A percentile compares a stretch with the other conserved stretches of the same genome.
These are phyloP conservation scores for Chiroxiphia lanceolata DNA, from an alignment of 2,797 vertebrate species.

Conservation along the genomic window DNA sequence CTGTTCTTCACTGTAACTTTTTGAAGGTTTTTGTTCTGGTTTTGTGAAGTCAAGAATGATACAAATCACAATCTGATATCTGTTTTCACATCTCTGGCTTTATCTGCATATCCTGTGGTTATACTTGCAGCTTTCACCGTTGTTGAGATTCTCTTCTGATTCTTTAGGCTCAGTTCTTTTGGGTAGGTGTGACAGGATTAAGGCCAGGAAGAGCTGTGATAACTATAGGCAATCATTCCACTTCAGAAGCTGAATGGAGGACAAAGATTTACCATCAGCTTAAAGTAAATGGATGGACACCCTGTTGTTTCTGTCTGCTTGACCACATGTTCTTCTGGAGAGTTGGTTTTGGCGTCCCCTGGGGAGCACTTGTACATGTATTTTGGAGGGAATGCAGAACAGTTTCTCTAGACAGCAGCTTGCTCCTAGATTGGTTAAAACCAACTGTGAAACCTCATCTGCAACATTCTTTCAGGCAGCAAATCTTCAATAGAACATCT, in stretches of 20 bases:
- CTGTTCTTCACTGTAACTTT: neutral
- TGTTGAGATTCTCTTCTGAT: neutral
- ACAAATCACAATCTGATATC: neutral
- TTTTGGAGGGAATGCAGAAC: neutral
- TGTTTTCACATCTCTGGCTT: neutral
- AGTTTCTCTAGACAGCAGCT: neutral
- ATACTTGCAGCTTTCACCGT: neutral
- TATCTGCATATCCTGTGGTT: neutral
- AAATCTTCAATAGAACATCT: neutral
- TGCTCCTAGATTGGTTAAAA: neutral
- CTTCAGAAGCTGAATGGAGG: neutral
- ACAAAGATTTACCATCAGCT: neutral
- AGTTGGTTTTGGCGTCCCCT: neutral
- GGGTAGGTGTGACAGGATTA: neutral
- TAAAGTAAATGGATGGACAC: neutral
- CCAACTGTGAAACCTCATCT: neutral
- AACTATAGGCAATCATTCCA: fast-evolving
- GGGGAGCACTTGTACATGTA: neutral
- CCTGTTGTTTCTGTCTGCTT: neutral
- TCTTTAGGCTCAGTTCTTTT: neutral
- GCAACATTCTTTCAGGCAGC: neutral
- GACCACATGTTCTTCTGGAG: neutral
- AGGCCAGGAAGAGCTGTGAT: neutral
- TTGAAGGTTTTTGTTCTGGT: neutral
- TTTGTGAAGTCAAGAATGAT: neutral